Evolutionary conservation across 2,888 invertebrate genomes (phyloP).

Genomic region (Trissolcus japonicus): DNA sequence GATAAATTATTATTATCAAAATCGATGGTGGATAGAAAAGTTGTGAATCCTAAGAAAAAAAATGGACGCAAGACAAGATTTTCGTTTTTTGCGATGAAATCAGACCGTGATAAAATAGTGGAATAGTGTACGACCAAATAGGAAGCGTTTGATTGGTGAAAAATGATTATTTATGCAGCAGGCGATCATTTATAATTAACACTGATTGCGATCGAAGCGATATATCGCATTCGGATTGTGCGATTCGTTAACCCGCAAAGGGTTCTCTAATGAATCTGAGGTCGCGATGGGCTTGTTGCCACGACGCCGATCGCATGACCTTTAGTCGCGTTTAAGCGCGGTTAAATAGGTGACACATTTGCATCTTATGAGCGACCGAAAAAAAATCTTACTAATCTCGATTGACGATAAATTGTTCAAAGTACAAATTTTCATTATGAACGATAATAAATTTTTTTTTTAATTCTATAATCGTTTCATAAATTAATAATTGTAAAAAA

Average conservation of each 20-base stretch:
- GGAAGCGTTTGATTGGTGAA: slow-evolving; percentile 8
- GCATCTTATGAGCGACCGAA: slow-evolving; percentile 10
- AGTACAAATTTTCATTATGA: too few species aligned
- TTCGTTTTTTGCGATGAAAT: not conserved
- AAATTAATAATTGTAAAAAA: too few species aligned
- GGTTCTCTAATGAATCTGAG: slow-evolving; percentile 35
- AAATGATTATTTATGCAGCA: slow-evolving; percentile 28
- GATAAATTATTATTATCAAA: too few species aligned
- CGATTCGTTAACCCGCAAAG: slow-evolving; percentile 9
- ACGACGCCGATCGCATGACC: slow-evolving; percentile 30
- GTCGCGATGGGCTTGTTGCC: slow-evolving; percentile 31
- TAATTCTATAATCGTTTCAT: too few species aligned
- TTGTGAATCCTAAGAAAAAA: not conserved
- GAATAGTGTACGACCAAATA: slow-evolving; percentile 3
- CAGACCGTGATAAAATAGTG: not conserved
- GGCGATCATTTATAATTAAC: slow-evolving; percentile 27
- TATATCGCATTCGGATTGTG: slow-evolving; percentile 27
- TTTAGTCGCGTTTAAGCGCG: slow-evolving; percentile 32
- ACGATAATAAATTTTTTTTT: too few species aligned
- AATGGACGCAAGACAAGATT: slow-evolving; percentile 13
- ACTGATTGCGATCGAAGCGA: slow-evolving; percentile 29
- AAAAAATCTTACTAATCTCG: not conserved
- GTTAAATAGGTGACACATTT: slow-evolving; percentile 44
- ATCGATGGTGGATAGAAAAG: not conserved
- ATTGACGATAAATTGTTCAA: too few species aligned